These are phyloP conservation scores for Drosophila siamana DNA, from an alignment of 2,888 invertebrate species.

Conservation along the genomic window DNA sequence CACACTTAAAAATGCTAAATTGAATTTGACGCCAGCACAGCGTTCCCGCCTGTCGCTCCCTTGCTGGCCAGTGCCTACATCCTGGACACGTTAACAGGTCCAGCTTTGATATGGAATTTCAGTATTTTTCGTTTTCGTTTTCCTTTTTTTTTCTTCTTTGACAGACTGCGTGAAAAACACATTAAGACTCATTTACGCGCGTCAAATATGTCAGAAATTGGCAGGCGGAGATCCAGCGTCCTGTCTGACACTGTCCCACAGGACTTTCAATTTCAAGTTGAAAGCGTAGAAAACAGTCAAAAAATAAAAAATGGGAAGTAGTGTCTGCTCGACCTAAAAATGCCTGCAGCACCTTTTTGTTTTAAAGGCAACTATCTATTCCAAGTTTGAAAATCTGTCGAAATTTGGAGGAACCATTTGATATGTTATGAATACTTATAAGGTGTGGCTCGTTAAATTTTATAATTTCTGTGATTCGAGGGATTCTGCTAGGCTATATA, in stretches of 20 bases:
- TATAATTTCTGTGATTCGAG: too few relatives aligned
- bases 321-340: background rate
- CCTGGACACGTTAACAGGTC: constrained; percentile 45
- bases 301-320: background rate
- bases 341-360: background rate
- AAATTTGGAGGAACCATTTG: too few relatives aligned
- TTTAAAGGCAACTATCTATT: too few relatives aligned
- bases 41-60: background rate
- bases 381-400: too few relatives aligned
- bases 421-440: too few relatives aligned
- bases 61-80: constrained; percentile 2
- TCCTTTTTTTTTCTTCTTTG: constrained; percentile 25
- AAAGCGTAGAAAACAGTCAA: constrained; percentile 20
- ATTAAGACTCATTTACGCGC: constrained; percentile 78
- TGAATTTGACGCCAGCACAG: constrained; percentile 82
- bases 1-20: constrained; percentile 85
- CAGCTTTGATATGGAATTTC: constrained; percentile 58
- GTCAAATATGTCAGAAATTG: constrained; percentile 64
- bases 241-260: constrained; percentile 57
- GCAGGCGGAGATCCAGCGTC: constrained; percentile 5
- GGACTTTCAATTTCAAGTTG: constrained; percentile 74
- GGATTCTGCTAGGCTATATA: too few relatives aligned
- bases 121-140: constrained; percentile 18
- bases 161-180: constrained; percentile 67
- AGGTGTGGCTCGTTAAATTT: too few relatives aligned